Conservation (phyloP, 2,797 vertebrate species). For the Momotus momota region DNA sequence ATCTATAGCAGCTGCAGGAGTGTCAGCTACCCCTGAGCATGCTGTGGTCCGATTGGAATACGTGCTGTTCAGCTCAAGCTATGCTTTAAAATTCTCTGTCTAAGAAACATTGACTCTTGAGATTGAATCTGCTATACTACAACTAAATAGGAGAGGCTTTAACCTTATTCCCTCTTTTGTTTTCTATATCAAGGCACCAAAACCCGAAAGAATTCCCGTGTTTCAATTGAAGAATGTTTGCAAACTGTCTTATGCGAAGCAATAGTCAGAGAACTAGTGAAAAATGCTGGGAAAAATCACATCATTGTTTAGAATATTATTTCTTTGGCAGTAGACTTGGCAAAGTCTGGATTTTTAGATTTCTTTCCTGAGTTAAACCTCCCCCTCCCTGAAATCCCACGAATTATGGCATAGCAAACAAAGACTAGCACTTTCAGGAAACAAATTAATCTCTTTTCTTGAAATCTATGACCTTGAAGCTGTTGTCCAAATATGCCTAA, state of each 20-base stretch:
- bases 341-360: background rate
- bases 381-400: background rate
- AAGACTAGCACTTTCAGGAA: background rate
- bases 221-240: background rate
- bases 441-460: background rate
- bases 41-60: background rate
- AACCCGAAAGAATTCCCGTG: background rate
- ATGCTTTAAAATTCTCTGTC: background rate
- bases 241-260: background rate
- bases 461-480: background rate
- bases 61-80: rapidly evolving
- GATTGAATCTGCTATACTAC: background rate
- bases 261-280: background rate
- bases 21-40: background rate
- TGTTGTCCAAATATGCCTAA: background rate
- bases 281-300: background rate
- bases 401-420: background rate
- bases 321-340: background rate
- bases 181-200: no score
- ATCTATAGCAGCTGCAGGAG: background rate
- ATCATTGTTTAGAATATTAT: background rate
- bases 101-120: background rate
- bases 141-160: background rate
- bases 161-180: background rate
- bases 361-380: background rate